A percentile compares a stretch with the other conserved stretches of the same genome.
phyloP scores from a whole-genome alignment of 2,888 invertebrate genomes.

The Opisthograptis luteolata region DNA sequence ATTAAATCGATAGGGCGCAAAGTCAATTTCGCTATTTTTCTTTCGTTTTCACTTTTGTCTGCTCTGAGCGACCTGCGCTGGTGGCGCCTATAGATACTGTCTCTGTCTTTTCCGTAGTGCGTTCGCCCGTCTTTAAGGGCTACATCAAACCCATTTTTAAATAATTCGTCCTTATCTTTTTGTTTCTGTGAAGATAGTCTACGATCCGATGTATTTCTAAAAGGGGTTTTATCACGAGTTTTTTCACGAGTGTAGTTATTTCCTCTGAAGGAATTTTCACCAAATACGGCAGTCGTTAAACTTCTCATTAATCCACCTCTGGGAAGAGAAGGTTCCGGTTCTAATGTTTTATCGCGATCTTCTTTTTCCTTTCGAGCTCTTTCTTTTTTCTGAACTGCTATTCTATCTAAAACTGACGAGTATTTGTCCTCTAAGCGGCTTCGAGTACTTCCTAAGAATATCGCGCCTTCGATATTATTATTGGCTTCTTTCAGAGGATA shows the following conservation, averaged over 20 bases:
- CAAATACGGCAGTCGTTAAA: slow-evolving; percentile 88
- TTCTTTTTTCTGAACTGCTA: slow-evolving; percentile 85
- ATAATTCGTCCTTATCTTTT: slow-evolving; percentile 62
- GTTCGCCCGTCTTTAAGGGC: slow-evolving; percentile 55
- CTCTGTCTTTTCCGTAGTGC: slow-evolving; percentile 75
- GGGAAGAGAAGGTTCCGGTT: slow-evolving; percentile 81
- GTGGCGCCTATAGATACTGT: slow-evolving; percentile 77
- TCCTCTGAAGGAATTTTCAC: slow-evolving; percentile 85
- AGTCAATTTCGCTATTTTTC: slow-evolving; percentile 73
- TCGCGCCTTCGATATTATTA: slow-evolving; percentile 70
- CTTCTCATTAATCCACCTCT: slow-evolving; percentile 86
- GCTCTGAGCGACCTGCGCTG: slow-evolving; percentile 84
- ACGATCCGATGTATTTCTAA: slow-evolving; percentile 78
- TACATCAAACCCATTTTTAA: slow-evolving; percentile 70
- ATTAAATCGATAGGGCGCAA: slow-evolving; percentile 82
- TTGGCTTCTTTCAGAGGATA: slow-evolving; percentile 78
- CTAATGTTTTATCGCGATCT: slow-evolving; percentile 88
- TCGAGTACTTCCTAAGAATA: slow-evolving; percentile 84
- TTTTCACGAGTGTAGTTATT: slow-evolving; percentile 84
- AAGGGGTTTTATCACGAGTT: slow-evolving; percentile 87
- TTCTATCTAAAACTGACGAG: slow-evolving; percentile 89
- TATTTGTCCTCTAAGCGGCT: slow-evolving; percentile 92
- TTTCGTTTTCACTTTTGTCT: slow-evolving; percentile 86
- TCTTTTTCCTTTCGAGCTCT: slow-evolving; percentile 77
- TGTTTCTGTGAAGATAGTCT: slow-evolving; percentile 70